Conservation (phyloP, 1,140 invertebrate species). For the Bacillus rossius region DNA sequence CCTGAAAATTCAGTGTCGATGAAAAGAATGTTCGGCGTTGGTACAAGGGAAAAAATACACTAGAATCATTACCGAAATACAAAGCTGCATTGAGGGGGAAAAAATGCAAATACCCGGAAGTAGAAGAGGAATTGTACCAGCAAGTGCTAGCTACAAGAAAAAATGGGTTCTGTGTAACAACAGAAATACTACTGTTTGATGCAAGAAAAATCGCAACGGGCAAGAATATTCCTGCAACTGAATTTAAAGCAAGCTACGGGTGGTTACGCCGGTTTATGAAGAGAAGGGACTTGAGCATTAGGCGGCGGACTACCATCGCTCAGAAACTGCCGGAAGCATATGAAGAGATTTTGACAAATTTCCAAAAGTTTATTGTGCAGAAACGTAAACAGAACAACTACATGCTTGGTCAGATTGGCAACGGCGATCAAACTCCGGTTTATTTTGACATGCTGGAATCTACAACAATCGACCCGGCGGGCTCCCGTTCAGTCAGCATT, state of each 20-base stretch:
- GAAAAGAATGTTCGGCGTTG: no score
- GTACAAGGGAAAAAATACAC: no score
- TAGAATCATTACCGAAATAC: no score
- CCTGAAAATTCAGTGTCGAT: no score
- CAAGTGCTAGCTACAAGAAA: no score
- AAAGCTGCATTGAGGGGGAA: no score
- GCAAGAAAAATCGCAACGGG: conserved; percentile 2
- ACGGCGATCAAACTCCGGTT: conserved; percentile 18
- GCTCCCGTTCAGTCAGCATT: conserved; percentile 6
- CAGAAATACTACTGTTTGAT: not conserved
- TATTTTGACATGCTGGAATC: conserved; percentile 18
- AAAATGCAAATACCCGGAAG: no score
- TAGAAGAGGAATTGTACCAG: no score
- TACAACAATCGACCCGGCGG: conserved; percentile 9
- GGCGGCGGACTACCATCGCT: conserved; percentile 4
- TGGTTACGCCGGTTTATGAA: conserved; percentile 11
- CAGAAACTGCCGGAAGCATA: conserved; percentile 11
- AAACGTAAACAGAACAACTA: conserved; percentile 12
- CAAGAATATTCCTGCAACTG: not conserved
- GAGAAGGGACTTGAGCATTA: not conserved
- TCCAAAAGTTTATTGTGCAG: conserved; percentile 4
- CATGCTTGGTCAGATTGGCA: conserved; percentile 15
- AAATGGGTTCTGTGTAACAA: no score
- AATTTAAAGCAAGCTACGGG: conserved; percentile 9
- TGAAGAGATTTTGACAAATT: conserved; percentile 14